Conservation (phyloP, 2,888 invertebrate species). For the Kuschelorhynchus macadamiae region DNA sequence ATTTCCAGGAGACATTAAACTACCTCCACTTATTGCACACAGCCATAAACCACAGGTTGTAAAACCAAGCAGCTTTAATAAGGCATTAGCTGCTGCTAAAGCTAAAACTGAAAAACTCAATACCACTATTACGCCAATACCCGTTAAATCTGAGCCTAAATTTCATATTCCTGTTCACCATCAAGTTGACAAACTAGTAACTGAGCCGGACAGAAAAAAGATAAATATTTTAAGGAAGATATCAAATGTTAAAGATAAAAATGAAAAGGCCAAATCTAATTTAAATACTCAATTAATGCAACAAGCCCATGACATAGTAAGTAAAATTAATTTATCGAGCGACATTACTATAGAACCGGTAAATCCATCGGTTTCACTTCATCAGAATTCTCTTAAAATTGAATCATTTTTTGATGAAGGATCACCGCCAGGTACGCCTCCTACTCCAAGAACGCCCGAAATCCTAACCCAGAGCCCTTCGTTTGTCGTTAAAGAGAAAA, state of each 20-base stretch:
- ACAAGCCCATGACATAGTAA: constrained; percentile 63
- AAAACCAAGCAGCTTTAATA: constrained; percentile 56
- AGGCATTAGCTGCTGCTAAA: constrained; percentile 65
- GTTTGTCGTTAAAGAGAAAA: constrained; percentile 74
- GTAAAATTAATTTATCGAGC: constrained; percentile 61
- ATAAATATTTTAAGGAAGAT: constrained; percentile 91
- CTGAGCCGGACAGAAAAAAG: constrained; percentile 88
- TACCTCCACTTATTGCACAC: constrained; percentile 37
- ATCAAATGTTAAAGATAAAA: constrained; percentile 79
- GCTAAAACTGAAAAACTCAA: constrained; percentile 67
- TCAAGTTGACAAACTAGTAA: constrained; percentile 75
- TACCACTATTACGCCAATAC: constrained; percentile 66
- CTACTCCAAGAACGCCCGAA: constrained; percentile 73
- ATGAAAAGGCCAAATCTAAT: constrained; percentile 67
- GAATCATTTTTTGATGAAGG: constrained; percentile 69
- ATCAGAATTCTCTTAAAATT: constrained; percentile 60
- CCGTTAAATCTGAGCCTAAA: constrained; percentile 55
- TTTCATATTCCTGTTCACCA: constrained; percentile 53
- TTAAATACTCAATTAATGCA: constrained; percentile 68
- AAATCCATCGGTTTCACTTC: constrained; percentile 53
- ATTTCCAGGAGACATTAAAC: constrained; percentile 35
- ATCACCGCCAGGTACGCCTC: constrained; percentile 72
- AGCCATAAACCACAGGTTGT: constrained; percentile 28
- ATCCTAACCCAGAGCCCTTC: constrained; percentile 73
- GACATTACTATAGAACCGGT: constrained; percentile 75